Conservation (phyloP, 2,113 vertebrate genomes). For the Takifugu flavidus region DNA sequence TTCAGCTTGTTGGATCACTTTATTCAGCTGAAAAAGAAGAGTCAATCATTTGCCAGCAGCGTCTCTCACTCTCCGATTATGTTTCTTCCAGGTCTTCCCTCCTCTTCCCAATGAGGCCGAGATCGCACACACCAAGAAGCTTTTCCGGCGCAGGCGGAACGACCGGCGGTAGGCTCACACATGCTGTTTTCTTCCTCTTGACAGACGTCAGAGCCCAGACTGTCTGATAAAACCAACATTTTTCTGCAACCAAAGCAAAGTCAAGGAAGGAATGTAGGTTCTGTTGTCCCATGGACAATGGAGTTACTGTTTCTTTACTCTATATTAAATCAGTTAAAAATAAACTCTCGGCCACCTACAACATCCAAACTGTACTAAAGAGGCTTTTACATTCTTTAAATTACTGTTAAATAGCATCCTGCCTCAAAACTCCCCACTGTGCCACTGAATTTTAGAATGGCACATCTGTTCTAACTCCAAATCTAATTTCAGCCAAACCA, state of each 20-base stretch:
- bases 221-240: constrained; percentile 36
- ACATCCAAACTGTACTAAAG: too few species aligned
- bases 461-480: constrained; percentile 6
- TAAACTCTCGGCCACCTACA: too few species aligned
- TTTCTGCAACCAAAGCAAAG: constrained; percentile 47
- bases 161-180: constrained; percentile 83
- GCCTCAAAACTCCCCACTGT: constrained; percentile 9
- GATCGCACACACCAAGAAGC: constrained; percentile 95
- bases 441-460: constrained; percentile 9
- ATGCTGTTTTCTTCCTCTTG: constrained; percentile 4
- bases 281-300: constrained; percentile 31
- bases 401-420: too few species aligned
- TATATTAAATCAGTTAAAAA: too few species aligned
- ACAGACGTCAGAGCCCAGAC: constrained; percentile 40
- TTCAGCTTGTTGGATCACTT: too few species aligned
- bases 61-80: constrained; percentile 31
- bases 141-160: constrained; percentile 88
- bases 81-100: constrained; percentile 83
- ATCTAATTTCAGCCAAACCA: constrained; percentile 55
- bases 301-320: background rate
- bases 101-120: constrained; percentile 89
- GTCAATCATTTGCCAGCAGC: constrained; percentile 7
- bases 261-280: constrained; percentile 58
- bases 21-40: background rate
- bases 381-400: too few species aligned